phyloP scores from a whole-genome alignment of 2,888 invertebrate species.

The Ornithoptera alexandrae region DNA sequence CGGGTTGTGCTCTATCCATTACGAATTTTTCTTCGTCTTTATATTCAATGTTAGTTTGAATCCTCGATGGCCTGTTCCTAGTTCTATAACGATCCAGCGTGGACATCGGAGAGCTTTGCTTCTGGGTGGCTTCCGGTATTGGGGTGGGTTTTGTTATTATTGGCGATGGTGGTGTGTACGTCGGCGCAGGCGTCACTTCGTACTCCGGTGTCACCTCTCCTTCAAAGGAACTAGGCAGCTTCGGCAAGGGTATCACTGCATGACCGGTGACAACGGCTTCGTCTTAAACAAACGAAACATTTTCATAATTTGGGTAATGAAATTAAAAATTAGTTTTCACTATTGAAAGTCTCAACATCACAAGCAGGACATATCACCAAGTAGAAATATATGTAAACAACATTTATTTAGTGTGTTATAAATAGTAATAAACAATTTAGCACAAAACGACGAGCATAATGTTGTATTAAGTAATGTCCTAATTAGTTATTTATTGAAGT shows the following conservation, averaged over 20 bases:
- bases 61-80: slow-evolving; percentile 63
- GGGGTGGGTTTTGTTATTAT: slow-evolving; percentile 55
- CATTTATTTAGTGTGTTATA: too few relatives aligned
- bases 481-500: too few relatives aligned
- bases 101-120: slow-evolving; percentile 65
- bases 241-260: slow-evolving; percentile 82
- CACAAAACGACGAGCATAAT: too few relatives aligned
- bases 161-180: slow-evolving; percentile 63
- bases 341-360: too few relatives aligned
- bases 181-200: slow-evolving; percentile 51
- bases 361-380: too few relatives aligned
- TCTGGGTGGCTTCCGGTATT: slow-evolving; percentile 43
- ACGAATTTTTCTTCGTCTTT: slow-evolving; percentile 84
- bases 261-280: slow-evolving; percentile 83
- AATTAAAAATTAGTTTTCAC: too few relatives aligned
- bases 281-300: slow-evolving; percentile 55
- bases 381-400: too few relatives aligned
- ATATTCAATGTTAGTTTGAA: slow-evolving; percentile 57
- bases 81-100: slow-evolving; percentile 72
- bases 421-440: too few relatives aligned
- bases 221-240: slow-evolving; percentile 78
- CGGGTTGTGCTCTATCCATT: slow-evolving; percentile 83
- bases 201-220: slow-evolving; percentile 63
- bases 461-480: too few relatives aligned
- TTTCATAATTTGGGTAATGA: background rate